Evolutionary conservation across 2,797 vertebrate species (phyloP).

Genomic region (Microctenopoma stevenorrisi): DNA sequence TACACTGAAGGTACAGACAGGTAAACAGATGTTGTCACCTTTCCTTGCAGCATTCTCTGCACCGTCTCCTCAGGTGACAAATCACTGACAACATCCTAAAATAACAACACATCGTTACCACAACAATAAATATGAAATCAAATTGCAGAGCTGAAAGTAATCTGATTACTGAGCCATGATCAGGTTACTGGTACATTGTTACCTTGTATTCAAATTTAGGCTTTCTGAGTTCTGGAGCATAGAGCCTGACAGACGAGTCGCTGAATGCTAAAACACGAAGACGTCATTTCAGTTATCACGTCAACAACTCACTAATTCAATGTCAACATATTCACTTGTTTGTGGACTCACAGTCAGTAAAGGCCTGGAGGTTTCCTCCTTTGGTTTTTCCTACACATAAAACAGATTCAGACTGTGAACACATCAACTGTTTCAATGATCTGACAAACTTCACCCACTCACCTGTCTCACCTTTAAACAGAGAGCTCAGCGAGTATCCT

Average conservation of each 20-base stretch:
- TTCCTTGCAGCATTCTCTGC: conserved; percentile 90
- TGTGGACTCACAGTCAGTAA: conserved; percentile 83
- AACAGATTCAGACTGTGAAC: conserved; percentile 12
- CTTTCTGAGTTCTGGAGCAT: conserved; percentile 90
- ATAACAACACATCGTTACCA: conserved; percentile 34
- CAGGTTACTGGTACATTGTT: conserved; percentile 13
- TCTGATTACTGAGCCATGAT: not conserved
- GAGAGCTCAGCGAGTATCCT: conserved; percentile 89
- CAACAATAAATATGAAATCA: not conserved
- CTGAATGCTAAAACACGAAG: conserved; percentile 80
- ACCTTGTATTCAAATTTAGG: conserved; percentile 94
- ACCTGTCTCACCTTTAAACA: conserved; percentile 90
- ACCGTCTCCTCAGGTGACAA: conserved; percentile 91
- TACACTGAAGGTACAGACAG: too few relatives aligned
- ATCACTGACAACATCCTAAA: conserved; percentile 90
- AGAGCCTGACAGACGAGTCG: conserved; percentile 83
- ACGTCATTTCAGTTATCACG: not conserved
- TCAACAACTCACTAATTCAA: too few relatives aligned
- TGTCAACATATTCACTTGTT: not conserved
- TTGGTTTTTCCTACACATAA: conserved; percentile 84
- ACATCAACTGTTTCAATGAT: not conserved
- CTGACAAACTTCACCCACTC: not conserved
- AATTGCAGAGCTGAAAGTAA: not conserved
- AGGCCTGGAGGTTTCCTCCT: conserved; percentile 85
- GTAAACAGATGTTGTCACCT: conserved; percentile 79